Evolutionary conservation across 1,140 invertebrate species (phyloP), one percentile per base, ranked within the genome.

Genomic region (Drosophila sp.): DNA sequence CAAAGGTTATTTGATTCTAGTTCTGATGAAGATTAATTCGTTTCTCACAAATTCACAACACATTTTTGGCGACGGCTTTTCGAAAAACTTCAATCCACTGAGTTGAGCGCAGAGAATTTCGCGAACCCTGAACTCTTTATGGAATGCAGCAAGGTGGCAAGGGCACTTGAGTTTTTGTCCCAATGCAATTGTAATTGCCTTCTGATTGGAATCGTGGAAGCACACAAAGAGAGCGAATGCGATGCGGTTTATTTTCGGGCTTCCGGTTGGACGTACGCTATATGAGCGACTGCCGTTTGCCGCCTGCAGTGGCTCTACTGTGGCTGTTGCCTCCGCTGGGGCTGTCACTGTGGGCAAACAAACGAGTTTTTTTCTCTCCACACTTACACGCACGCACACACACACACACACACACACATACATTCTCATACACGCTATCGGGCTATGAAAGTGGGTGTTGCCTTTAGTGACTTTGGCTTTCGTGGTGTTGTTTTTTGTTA

Each of bases 201-300:
- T 89, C 83, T 87, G 65, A 89, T 87, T 87, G 83, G 83, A 87
- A 86, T 83, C 67, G 75, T 72, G 83, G 11, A 41, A 61, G n/a
- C 32, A 30, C 11, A 35, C 29, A 30, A 81, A 86, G 78, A 81
- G 83, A 79, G 83, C 72, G 75, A 69, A 70, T 60, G 35, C 72
- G 71, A 40, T 50, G 44, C 44, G 44, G 73, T 70, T 83, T 76
- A 57, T 67, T 64, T 70, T 67, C 76, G 66, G 83, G 81, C 80
- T 86, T 86, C 83, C 83, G 83, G 83, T 86, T 86, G 83, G 83
- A 86, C 73, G 82, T 81, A 72, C 67, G 74, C 70, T 75, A 54
- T 57, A 70, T 79, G 82, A 74, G 84, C 65, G 69, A 86, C 79
- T 86, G 84, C 44, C 57, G 72, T 54, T 60, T 69, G 25, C 27